Conservation (phyloP, 1,140 invertebrate species). For the Eriocheir sinensis region DNA sequence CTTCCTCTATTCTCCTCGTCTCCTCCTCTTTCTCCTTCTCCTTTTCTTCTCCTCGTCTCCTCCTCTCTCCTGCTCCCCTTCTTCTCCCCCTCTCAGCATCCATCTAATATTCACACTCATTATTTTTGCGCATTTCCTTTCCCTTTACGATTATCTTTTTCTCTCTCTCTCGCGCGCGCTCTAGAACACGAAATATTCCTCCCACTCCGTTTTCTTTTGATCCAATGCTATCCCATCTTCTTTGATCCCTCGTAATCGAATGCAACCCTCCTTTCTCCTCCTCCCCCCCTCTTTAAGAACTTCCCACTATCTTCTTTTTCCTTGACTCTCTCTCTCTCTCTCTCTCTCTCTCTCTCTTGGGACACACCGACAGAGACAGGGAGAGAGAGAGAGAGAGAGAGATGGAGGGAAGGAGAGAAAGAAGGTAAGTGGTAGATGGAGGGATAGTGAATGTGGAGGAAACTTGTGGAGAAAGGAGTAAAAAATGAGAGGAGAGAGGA, state of each 20-base stretch:
- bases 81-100: background rate
- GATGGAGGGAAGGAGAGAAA: background rate
- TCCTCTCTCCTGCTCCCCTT: no score
- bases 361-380: background rate
- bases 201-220: slow-evolving; percentile 31
- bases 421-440: slow-evolving; percentile 32
- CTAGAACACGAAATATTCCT: background rate
- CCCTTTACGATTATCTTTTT: no score
- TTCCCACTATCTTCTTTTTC: background rate
- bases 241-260: slow-evolving; percentile 15
- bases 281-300: background rate
- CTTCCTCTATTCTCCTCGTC: no score
- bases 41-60: no score
- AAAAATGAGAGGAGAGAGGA: background rate
- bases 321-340: no score
- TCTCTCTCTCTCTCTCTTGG: slow-evolving; percentile 4
- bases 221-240: background rate
- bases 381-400: slow-evolving; percentile 6
- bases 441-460: background rate
- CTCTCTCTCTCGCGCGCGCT: background rate
- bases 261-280: no score
- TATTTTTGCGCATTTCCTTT: background rate
- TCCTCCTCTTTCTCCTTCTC: no score
- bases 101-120: slow-evolving; percentile 29
- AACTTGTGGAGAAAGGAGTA: background rate